Conservation (phyloP, 2,888 invertebrate species). For the Dastarcus helophoroides region DNA sequence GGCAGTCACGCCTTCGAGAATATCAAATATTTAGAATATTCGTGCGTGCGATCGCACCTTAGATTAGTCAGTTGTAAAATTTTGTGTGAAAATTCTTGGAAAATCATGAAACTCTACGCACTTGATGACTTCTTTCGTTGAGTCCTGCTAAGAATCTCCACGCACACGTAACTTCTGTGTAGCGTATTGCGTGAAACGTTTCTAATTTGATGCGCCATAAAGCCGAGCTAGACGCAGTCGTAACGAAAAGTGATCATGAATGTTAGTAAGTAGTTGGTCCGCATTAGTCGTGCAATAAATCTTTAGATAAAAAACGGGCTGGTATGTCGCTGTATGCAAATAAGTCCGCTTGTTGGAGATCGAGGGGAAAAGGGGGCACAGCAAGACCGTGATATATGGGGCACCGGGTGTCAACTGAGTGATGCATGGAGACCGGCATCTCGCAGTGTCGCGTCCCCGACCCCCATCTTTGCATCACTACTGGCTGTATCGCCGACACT, state of each 20-base stretch:
- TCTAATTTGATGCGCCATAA: too few relatives aligned
- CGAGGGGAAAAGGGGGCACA: slow-evolving; percentile 17
- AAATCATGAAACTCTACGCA: too few relatives aligned
- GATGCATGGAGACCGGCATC: slow-evolving; percentile 36
- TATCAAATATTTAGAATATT: too few relatives aligned
- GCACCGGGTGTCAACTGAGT: slow-evolving; percentile 41
- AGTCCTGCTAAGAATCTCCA: too few relatives aligned
- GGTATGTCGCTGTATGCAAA: slow-evolving; percentile 39
- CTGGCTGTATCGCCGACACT: slow-evolving; percentile 17
- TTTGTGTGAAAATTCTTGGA: too few relatives aligned
- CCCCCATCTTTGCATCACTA: slow-evolving; percentile 7
- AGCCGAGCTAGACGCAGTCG: too few relatives aligned
- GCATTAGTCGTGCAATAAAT: slow-evolving; percentile 39
- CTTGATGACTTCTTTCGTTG: too few relatives aligned
- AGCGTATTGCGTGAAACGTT: too few relatives aligned
- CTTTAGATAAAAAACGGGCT: slow-evolving; percentile 32
- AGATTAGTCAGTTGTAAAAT: too few relatives aligned
- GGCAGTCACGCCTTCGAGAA: too few relatives aligned
- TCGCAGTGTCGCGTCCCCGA: slow-evolving; percentile 15
- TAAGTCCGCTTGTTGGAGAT: slow-evolving; percentile 26
- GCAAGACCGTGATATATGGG: slow-evolving; percentile 38
- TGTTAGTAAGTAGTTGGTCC: slow-evolving; percentile 13
- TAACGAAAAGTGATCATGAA: neutral
- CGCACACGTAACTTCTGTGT: too few relatives aligned
- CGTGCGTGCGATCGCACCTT: too few relatives aligned